Evolutionary conservation across 2,888 invertebrate genomes (phyloP).

Genomic region (Cheilosia impressa): DNA sequence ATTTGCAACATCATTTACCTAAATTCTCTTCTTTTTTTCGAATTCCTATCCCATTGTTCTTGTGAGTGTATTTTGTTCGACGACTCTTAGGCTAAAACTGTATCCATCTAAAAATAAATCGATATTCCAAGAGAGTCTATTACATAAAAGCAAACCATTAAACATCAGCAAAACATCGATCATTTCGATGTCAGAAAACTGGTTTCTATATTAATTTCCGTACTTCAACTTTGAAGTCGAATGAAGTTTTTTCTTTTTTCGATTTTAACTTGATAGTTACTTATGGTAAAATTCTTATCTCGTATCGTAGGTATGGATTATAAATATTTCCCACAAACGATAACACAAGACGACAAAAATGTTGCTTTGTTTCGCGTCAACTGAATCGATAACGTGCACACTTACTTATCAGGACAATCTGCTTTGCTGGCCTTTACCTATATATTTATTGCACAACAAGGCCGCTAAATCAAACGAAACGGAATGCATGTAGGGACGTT

Average conservation of each 20-base stretch:
- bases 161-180: conserved; percentile 52
- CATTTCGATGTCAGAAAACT: conserved; percentile 29
- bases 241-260: not conserved
- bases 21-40: not conserved
- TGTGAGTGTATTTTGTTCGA: not conserved
- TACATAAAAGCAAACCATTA: conserved; percentile 53
- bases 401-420: conserved; percentile 48
- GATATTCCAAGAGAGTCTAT: conserved; percentile 15
- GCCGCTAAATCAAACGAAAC: not conserved
- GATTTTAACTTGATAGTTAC: conserved; percentile 28
- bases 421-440: conserved; percentile 14
- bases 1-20: no score
- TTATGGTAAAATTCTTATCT: conserved; percentile 43
- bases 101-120: conserved; percentile 12
- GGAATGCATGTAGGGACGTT: conserved; percentile 6
- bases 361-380: conserved; percentile 4
- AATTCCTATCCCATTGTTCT: not conserved
- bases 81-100: not conserved
- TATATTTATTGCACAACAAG: conserved; percentile 42
- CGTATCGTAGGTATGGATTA: not conserved
- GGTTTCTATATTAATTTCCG: conserved; percentile 47
- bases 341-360: conserved; percentile 43
- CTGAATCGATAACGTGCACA: conserved; percentile 32
- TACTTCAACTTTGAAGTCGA: conserved; percentile 17
- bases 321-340: conserved; percentile 29